phyloP scores from a whole-genome alignment of 2,113 vertebrate genomes.

The Platichthys stellatus region DNA sequence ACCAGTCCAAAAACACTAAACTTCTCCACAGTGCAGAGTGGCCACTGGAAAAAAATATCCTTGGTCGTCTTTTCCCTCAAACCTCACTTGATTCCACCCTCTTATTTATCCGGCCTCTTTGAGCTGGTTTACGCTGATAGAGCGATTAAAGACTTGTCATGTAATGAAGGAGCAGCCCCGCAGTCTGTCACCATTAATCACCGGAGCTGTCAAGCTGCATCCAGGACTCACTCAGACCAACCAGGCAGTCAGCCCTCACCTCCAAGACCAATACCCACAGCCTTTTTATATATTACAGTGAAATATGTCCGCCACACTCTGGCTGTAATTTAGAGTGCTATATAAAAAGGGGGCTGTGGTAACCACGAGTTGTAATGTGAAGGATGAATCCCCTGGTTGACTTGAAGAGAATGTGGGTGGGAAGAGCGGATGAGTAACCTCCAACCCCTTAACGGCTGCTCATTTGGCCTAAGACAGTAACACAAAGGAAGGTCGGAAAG shows the following conservation, averaged over 20 bases:
- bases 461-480: not conserved
- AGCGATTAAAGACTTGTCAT: slow-evolving; percentile 67
- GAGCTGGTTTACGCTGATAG: slow-evolving; percentile 45
- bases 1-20: slow-evolving; percentile 1
- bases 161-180: slow-evolving; percentile 64
- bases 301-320: slow-evolving; percentile 11
- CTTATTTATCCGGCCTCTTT: slow-evolving; percentile 9
- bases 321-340: slow-evolving; percentile 30
- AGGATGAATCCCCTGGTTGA: slow-evolving; percentile 7
- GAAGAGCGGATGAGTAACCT: slow-evolving; percentile 22
- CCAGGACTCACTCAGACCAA: slow-evolving; percentile 55
- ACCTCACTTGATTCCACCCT: not conserved
- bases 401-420: slow-evolving; percentile 14
- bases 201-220: slow-evolving; percentile 60
- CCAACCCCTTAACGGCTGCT: not conserved
- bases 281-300: slow-evolving; percentile 14
- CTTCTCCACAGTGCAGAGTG: not conserved
- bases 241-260: slow-evolving; percentile 37
- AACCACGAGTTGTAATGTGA: slow-evolving; percentile 19
- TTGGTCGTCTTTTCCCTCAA: slow-evolving; percentile 5
- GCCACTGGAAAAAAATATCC: not conserved
- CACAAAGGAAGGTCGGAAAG: not conserved
- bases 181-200: slow-evolving; percentile 76
- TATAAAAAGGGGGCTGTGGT: slow-evolving; percentile 23
- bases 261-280: slow-evolving; percentile 48